Evolutionary conservation across 2,888 invertebrate genomes (phyloP), one percentile per base, ranked within the genome.

Genomic region (Spodoptera littoralis): DNA sequence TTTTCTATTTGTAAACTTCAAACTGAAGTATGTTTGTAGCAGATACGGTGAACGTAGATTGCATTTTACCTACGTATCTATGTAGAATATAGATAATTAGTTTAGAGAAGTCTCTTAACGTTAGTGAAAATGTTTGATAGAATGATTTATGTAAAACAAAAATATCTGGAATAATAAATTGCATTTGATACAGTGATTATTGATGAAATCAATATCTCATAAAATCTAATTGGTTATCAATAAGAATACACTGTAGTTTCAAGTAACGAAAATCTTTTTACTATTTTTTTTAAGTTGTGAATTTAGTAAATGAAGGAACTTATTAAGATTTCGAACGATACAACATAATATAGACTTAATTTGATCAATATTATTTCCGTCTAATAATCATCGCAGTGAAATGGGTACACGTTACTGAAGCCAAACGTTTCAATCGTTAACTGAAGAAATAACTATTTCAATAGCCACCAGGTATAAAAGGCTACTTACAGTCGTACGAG

Each of bases 1-100:
- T 77, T 80, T 78, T 79, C 77, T 79, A 77, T 81, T 77, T 77
- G 78, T 77, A 74, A 55, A 65, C 65, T 66, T 62, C 60, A 60
- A 70, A 58, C 66, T 76, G 60, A 63, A 72, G 68, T 76, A 65
- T 68, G 67, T 72, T 68, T 63, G 61, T 65, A 61, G 59, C 27
- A 64, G 72, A 61, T 61, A 68, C 55, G 56, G 55, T 72, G 53
- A 30, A 62, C 36, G 47, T 46, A 60, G 49, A 65, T 62, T 59
- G 55, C 42, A 61, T 47, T 65, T 70, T 45, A 71, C 70, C 42
- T 46, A 70, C 5, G 27, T 13, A 51, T 5, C 22, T 66, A 45
- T 11, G 1, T 11, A 24, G 4, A 50, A 11, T 9, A 47, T 22
- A 18, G 51, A 51, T 44, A 36, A 51, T 48, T 36, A 44, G 43